A percentile compares a stretch with the other conserved stretches of the same genome.
These are phyloP conservation scores for Drosophila yooni DNA, from an alignment of 2,888 invertebrate species.

Conservation along the genomic window DNA sequence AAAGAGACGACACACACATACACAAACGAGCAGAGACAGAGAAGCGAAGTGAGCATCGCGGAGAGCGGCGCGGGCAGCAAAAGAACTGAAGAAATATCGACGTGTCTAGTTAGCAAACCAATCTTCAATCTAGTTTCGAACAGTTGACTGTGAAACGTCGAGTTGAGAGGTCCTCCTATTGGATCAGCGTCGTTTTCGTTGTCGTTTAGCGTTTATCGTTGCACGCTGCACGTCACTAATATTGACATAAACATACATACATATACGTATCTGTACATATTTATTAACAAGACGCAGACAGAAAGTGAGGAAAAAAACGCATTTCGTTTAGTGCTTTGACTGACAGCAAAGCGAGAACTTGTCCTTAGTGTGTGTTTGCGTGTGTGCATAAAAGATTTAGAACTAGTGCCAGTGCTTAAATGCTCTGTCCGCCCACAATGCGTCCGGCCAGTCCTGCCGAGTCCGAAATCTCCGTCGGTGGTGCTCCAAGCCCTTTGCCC, in stretches of 20 bases:
- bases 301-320: constrained; percentile 30
- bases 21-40: constrained; percentile 18
- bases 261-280: constrained; percentile 12
- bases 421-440: constrained; percentile 85
- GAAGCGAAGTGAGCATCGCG: constrained; percentile 41
- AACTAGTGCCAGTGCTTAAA: constrained; percentile 54
- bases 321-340: constrained; percentile 46
- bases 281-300: constrained; percentile 43
- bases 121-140: constrained; percentile 85
- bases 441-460: constrained; percentile 85
- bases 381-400: constrained; percentile 5
- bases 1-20: constrained; percentile 56
- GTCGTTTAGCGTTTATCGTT: constrained; percentile 28
- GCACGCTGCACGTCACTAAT: constrained; percentile 33
- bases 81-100: constrained; percentile 84
- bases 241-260: constrained; percentile 8
- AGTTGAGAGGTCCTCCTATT: constrained; percentile 83
- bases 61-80: constrained; percentile 64
- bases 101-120: constrained; percentile 85
- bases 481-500: constrained; percentile 83
- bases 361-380: constrained; percentile 16
- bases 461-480: constrained; percentile 85
- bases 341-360: constrained; percentile 27
- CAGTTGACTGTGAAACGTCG: constrained; percentile 85
- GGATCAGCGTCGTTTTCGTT: constrained; percentile 70